Base-by-base conservation (phyloP, 2,888 invertebrate species). In the Spisula subtruncata region DNA sequence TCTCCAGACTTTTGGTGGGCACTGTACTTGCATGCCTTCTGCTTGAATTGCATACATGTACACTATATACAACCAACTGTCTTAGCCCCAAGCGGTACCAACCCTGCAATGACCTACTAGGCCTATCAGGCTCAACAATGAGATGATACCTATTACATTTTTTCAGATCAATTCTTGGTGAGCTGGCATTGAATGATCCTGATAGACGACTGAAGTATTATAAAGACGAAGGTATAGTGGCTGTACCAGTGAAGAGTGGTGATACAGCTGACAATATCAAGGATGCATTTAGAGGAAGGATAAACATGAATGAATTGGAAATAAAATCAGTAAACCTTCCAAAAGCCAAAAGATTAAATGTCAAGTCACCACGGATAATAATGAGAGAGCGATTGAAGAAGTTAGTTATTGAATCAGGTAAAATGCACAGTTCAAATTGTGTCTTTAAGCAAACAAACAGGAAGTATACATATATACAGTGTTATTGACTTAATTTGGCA, bases 341-440 rank as follows among this genome's bases (percentile, higher is more conserved):
- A 16, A 20, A 1, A 12, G 85, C 90, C 32, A 93, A 92, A 85
- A 90, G 83, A 29, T 54, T 86, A 1, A n/a, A 32, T 6, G 51
- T 89, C 0, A 88, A 84, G n/a, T 82, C 83, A 46, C 93, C 93
- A 41, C 81, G 88, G 29, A 83, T 41, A 0, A 29, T 87, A 16
- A 56, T 93, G 51, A 88, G 79, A 51, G 82, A 86, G 60, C 46
- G 32, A 0, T 35, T 90, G 20, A 29, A 84, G 51, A 35, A 32
- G 18, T 54, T 89, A 29, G 18, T 85, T 10, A 29, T 48, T 46
- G 41, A 75, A n/a, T 83, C 81, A 88, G 91, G 91, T 88, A 82
- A 29, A 41, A 41, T 41, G 41, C 8, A 5, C 41, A 41, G 2
- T 8, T 41, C 8, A 41, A 41, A 41, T 8, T 41, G 8, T 2